Conservation (phyloP, 1,140 invertebrate genomes). For the Brachionus paranguensis region DNA sequence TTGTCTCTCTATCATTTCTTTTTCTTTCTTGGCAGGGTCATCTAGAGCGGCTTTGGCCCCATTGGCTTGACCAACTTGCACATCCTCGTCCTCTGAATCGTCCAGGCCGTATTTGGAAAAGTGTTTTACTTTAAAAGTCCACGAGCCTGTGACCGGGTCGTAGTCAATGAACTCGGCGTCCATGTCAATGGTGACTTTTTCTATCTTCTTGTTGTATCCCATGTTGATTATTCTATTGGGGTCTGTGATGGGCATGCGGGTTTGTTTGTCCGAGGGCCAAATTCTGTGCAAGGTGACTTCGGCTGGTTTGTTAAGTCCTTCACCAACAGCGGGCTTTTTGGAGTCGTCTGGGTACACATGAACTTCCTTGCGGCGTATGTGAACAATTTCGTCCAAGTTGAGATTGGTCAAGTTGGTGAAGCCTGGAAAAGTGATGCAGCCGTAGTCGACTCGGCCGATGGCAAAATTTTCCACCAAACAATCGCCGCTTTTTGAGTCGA, state of each 20-base stretch:
- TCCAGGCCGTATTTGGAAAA: constrained; percentile 35
- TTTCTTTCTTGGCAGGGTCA: background rate
- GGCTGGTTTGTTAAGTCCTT: constrained; percentile 81
- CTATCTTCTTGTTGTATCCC: constrained; percentile 79
- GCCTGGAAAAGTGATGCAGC: constrained; percentile 76
- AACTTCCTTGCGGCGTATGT: constrained; percentile 63
- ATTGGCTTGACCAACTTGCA: background rate
- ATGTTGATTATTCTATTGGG: constrained; percentile 69
- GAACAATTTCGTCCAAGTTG: constrained; percentile 74
- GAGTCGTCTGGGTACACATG: constrained; percentile 65
- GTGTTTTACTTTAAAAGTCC: constrained; percentile 69
- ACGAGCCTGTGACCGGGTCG: constrained; percentile 84
- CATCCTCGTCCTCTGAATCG: constrained; percentile 32
- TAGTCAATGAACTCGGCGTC: constrained; percentile 88
- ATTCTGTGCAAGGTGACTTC: constrained; percentile 85
- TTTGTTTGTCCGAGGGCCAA: constrained; percentile 83
- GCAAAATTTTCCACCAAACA: constrained; percentile 84
- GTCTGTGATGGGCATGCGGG: constrained; percentile 71
- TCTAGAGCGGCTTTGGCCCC: background rate
- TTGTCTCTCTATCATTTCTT: constrained; percentile 21
- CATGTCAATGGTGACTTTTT: constrained; percentile 74
- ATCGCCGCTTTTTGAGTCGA: constrained; percentile 62
- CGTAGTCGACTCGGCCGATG: constrained; percentile 80
- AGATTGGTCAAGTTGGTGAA: constrained; percentile 78
- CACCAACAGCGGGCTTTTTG: constrained; percentile 69